Evolutionary conservation across 2,113 vertebrate species (phyloP).

Genomic region (Oryzias curvinotus): DNA sequence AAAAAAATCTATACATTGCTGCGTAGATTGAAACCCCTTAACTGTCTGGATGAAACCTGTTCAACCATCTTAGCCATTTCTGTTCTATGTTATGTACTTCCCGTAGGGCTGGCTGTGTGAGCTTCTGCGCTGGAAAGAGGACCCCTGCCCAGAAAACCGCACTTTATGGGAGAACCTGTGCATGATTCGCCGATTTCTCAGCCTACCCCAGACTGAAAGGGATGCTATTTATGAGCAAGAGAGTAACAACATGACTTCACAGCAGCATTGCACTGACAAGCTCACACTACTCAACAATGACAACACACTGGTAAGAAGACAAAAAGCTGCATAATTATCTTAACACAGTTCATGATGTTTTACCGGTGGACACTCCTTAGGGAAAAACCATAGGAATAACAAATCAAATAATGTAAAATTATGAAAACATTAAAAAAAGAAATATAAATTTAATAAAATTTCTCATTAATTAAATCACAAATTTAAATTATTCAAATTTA

Average conservation of each 20-base stretch:
- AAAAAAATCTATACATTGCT: too few species aligned
- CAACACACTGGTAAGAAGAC: constrained; percentile 86
- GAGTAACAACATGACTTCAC: constrained; percentile 81
- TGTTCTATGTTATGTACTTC: neutral
- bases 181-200: constrained; percentile 93
- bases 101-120: constrained; percentile 92
- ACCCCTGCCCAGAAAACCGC: constrained; percentile 91
- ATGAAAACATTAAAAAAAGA: too few species aligned
- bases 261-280: constrained; percentile 87
- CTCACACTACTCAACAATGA: constrained; percentile 86
- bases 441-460: too few species aligned
- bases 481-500: too few species aligned
- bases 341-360: neutral
- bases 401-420: neutral
- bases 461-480: too few species aligned
- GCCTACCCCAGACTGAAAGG: constrained; percentile 89
- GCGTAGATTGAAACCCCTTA: too few species aligned
- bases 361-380: neutral
- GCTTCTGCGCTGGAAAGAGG: constrained; percentile 95
- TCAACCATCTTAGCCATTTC: too few species aligned
- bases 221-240: constrained; percentile 96
- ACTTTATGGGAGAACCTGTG: constrained; percentile 95
- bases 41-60: too few species aligned
- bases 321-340: neutral
- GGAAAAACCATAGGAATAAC: neutral